Evolutionary conservation across 2,113 vertebrate genomes (phyloP), one percentile per base, ranked within the genome.

Genomic region (Circaetus cinerascens): DNA sequence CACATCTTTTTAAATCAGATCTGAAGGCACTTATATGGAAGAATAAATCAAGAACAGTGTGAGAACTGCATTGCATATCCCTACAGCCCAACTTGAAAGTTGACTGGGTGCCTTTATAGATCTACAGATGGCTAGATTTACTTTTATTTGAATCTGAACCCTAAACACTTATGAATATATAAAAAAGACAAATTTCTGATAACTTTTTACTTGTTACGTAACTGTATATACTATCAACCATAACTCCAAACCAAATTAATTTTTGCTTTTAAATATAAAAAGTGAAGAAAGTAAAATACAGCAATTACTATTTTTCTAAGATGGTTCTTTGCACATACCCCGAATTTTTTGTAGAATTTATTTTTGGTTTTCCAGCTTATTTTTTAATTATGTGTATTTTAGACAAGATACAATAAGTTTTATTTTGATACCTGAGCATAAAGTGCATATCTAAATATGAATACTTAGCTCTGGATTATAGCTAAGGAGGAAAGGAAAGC

Each of bases 141-240:
- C 22, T 77, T 69, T 51, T 29, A 53, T 32, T 60, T 72, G 23
- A 86, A 60, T 46, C 22, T 71, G 27, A 88, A 71, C 26, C 27
- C 2, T 6, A 50, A 81, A 36, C 34, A 62, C 8, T 30, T 43
- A 45, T 0, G 1, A 46, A 59, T 26, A 40, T 5, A 46, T 32
- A 15, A 45, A 80, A 79, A 50, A 81, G 15, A 9, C 20, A 66
- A 56, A 88, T 46, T 71, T 71, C 26, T 66, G 55, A 48, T 4
- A 27, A 64, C 3, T 27, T 91, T 51, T 85, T 16, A 64, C 20
- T 46, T 71, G 13, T 55, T 86, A 67, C 2, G 4, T 45, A 79
- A 34, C 34, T 46, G 21, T 46, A 68, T 32, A 8, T 41, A 36
- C 18, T 79, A 19, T 43, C 25, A 83, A 27, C 3, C 12, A 5